Percentiles rank a stretch among this genome's conserved stretches.
These are phyloP conservation scores for Acleris emargana DNA, from an alignment of 2,888 invertebrate species.

Conservation along the genomic window DNA sequence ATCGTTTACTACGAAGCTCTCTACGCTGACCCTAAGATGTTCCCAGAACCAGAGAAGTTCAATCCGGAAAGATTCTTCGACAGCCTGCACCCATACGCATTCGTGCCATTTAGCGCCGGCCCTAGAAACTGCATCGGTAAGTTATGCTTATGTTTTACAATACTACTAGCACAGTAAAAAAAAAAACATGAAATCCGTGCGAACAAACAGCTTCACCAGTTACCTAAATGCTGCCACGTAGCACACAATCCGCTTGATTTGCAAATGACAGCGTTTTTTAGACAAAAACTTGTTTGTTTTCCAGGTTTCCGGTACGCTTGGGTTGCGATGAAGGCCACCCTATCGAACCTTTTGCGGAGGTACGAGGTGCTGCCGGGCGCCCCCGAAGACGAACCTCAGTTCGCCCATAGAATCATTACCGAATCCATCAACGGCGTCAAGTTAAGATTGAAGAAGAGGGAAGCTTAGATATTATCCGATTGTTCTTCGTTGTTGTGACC, in stretches of 20 bases:
- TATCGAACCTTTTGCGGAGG: constrained; percentile 49
- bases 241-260: too few relatives aligned
- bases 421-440: constrained; percentile 52
- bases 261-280: too few relatives aligned
- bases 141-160: too few relatives aligned
- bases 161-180: too few relatives aligned
- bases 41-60: constrained; percentile 48
- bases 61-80: constrained; percentile 49
- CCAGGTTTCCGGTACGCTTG: constrained; percentile 51
- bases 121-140: constrained; percentile 52
- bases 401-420: constrained; percentile 49
- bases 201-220: too few relatives aligned
- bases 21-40: constrained; percentile 45
- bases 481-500: constrained; percentile 11
- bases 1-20: constrained; percentile 50
- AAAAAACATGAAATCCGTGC: too few relatives aligned
- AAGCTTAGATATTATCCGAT: constrained; percentile 8
- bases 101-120: constrained; percentile 52
- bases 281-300: constrained; percentile 16
- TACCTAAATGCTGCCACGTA: too few relatives aligned
- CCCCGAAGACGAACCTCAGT: constrained; percentile 47
- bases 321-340: constrained; percentile 51
- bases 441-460: constrained; percentile 45
- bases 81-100: constrained; percentile 47
- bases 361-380: constrained; percentile 47